phyloP scores from a whole-genome alignment of 2,797 vertebrate species.

The Limosa lapponica region DNA sequence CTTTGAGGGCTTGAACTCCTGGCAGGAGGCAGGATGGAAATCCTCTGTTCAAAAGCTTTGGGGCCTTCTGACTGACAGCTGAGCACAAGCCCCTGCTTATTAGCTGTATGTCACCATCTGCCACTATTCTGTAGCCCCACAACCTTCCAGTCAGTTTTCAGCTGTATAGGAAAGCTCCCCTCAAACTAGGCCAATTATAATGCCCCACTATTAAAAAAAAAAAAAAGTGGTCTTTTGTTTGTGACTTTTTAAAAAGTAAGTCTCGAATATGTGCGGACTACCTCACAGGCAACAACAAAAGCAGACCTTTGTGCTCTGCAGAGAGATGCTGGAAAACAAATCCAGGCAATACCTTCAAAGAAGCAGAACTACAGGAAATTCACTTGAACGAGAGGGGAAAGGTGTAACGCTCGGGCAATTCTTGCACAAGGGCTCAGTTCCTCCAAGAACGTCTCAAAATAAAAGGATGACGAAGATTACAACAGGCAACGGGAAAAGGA shows the following conservation, averaged over 20 bases:
- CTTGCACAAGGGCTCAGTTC: not conserved
- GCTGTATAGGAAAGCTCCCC: slow-evolving; percentile 35
- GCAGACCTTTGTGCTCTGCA: not conserved
- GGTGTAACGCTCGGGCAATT: not conserved
- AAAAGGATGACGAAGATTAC: not conserved
- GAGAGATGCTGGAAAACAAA: slow-evolving; percentile 35
- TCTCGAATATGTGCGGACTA: not conserved
- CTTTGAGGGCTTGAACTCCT: slow-evolving; percentile 65
- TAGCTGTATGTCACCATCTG: slow-evolving; percentile 67
- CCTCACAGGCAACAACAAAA: slow-evolving; percentile 19
- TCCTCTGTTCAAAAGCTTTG: slow-evolving; percentile 68
- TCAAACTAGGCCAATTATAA: slow-evolving; percentile 51
- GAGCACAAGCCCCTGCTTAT: slow-evolving; percentile 63
- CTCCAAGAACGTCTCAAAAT: slow-evolving; percentile 1
- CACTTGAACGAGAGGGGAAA: not conserved
- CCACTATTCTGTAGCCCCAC: slow-evolving; percentile 40
- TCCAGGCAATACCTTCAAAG: not conserved
- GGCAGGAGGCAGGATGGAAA: slow-evolving; percentile 66
- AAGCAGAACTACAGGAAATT: not conserved
- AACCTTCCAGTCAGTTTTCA: slow-evolving; percentile 43
- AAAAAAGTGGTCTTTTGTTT: not conserved
- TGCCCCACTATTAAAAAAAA: not conserved
- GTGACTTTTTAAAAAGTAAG: not conserved
- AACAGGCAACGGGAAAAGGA: not conserved
- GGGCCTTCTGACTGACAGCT: slow-evolving; percentile 58